phyloP scores from a whole-genome alignment of 2,888 invertebrate species.

The Tuta absoluta region DNA sequence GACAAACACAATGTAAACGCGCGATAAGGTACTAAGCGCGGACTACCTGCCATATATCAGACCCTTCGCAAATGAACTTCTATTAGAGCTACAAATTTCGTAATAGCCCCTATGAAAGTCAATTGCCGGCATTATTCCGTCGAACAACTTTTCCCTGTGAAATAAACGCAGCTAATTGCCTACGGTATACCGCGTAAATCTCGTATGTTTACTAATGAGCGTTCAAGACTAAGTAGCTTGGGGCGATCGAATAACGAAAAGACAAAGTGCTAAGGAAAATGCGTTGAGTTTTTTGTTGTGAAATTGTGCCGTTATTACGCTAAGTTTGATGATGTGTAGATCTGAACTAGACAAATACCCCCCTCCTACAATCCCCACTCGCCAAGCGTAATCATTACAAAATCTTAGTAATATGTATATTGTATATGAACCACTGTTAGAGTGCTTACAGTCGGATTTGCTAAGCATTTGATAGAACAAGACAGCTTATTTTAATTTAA shows the following conservation, averaged over 20 bases:
- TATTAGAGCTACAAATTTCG: constrained; percentile 47
- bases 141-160: constrained; percentile 23
- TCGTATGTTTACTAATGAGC: constrained; percentile 11
- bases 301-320: no score
- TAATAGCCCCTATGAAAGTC: constrained; percentile 46
- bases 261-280: constrained; percentile 30
- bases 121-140: constrained; percentile 37
- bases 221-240: constrained; percentile 12
- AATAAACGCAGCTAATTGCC: constrained; percentile 23
- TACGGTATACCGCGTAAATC: constrained; percentile 12
- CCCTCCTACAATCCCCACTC: no score
- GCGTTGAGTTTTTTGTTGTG: constrained; percentile 30
- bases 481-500: no score
- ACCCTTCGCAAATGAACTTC: constrained; percentile 40
- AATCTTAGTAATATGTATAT: constrained; percentile 74
- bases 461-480: no score
- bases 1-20: constrained; percentile 44
- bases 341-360: no score
- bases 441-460: constrained; percentile 6
- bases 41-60: constrained; percentile 42
- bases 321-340: no score
- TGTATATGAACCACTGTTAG: constrained; percentile 56
- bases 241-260: constrained; percentile 29
- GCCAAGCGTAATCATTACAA: constrained; percentile 56
- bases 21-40: constrained; percentile 46